These are phyloP conservation scores for Sinocyclocheilus grahami DNA, from an alignment of 2,113 vertebrate species.

Conservation along the genomic window DNA sequence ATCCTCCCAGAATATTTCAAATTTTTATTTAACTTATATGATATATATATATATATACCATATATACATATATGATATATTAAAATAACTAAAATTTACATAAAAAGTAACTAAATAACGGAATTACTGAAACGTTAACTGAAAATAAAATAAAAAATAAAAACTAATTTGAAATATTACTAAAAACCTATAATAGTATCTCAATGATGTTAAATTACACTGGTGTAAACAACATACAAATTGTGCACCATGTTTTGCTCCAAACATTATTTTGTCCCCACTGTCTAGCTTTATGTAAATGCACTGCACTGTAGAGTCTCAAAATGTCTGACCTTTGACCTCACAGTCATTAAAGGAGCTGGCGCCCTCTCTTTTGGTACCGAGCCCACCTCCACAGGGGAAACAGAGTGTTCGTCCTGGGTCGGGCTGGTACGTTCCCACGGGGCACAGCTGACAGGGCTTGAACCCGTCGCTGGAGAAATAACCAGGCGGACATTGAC, in stretches of 20 bases:
- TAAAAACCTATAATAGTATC: too few relatives aligned
- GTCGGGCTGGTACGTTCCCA: constrained; percentile 90
- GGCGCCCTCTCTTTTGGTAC: constrained; percentile 89
- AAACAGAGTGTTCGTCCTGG: constrained; percentile 90
- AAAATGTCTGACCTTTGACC: constrained; percentile 83
- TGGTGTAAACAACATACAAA: not conserved
- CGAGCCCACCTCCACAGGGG: constrained; percentile 90
- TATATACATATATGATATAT: not conserved
- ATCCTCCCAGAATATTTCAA: not conserved
- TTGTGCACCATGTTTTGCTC: not conserved
- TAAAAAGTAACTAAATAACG: not conserved
- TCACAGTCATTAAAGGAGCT: constrained; percentile 95
- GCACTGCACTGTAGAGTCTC: not conserved
- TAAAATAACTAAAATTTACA: too few relatives aligned
- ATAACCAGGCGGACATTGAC: constrained; percentile 89
- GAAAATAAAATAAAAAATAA: too few relatives aligned
- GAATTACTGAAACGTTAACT: not conserved
- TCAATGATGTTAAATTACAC: too few relatives aligned
- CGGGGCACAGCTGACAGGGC: constrained; percentile 88
- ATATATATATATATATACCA: too few relatives aligned
- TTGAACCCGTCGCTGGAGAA: constrained; percentile 91
- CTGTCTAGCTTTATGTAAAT: not conserved
- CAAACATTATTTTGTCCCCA: not conserved
- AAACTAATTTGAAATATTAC: too few relatives aligned
- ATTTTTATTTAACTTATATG: not conserved